Base-by-base conservation (phyloP, 2,113 vertebrate genomes). In the Pitta sordida region DNA sequence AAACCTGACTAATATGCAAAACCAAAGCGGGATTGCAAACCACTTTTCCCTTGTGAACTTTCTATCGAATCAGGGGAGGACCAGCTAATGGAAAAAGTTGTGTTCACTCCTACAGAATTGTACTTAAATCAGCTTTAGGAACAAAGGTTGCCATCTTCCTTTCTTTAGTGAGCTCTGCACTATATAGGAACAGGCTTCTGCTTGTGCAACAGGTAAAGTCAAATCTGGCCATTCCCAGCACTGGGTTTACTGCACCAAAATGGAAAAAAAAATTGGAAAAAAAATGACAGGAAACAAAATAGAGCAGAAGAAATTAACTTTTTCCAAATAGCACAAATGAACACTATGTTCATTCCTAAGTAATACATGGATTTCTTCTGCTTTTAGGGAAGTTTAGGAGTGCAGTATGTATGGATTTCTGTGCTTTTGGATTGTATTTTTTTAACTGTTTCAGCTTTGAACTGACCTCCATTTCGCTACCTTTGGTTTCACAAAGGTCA, bases 391-490 rank as follows among this genome's bases (percentile, higher is more conserved):
- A 73, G 2, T 6, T 32, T 32, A 65, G 36, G 51, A 88, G 27
- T 5, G 21, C 41, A 76, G 46, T 43, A 53, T 3, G 3, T 9
- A 59, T 2, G 3, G 11, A 68, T 88, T 59, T 26, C 11, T 86
- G 13, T 56, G 39, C 43, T 80, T 62, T 23, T 13, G n/a, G 17
- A n/a, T 51, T 59, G 26, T 7, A 27, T 34, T 13, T n/a, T 52
- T 7, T 5, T 0, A 74, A 74, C 10, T 29, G 7, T 73, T 86
- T 32, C 48, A 83, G 29, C 24, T 73, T 75, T 65, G 37, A 48
- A 97, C 98, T 97, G 51, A 99, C 99, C 99, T 99, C 99, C 99
- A 99, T 18, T 97, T 95, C 1, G 99, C 99, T 83, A 99, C 97
- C 56, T 98, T 98, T 4, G 99, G 99, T 91, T 99, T 99, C 67